Base-by-base conservation (phyloP, 1,140 invertebrate species). In the Chelonus insularis region DNA sequence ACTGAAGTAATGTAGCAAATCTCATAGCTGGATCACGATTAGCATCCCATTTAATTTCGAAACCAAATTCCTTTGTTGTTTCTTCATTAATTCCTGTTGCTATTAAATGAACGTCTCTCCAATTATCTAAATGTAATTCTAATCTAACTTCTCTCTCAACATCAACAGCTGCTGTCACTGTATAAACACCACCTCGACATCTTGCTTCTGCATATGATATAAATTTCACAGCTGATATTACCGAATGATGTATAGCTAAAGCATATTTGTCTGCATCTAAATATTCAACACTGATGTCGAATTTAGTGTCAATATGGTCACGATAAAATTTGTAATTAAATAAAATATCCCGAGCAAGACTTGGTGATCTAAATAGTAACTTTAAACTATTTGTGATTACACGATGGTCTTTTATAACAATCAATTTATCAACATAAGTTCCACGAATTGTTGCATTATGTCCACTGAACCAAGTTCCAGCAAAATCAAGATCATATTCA, bases 1-100 rank as follows among this genome's bases (percentile, higher is more conserved):
- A 66, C 6, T 85, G 82, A 0, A 88, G 72, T 43, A 82, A 82
- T 0, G 86, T 75, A 23, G 83, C 81, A 8, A 91, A 72, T 70
- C 89, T 88, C 67, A 90, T 84, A 37, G 85, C 85, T 0, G 90
- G 90, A 81, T 93, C 89, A 7, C 91, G 82, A 76, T 91, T 92
- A 0, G 89, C 89, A 69, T 93, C 90, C 91, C 91, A 93, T 67
- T 91, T 91, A 0, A 93, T 69, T 59, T 89, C 88, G 0, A 89
- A 73, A 0, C 85, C 87, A 2, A 87, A 76, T 52, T 87, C 85
- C 68, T 90, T 89, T 12, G 84, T 83, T 14, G 77, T 70, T 0
- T 79, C 72, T 18, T 84, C 83, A 59, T 86, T 84, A 4, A 85
- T 77, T 0, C 85, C 83, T 23, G 84, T 85, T 50, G 87, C 75